Evolutionary conservation across 2,797 vertebrate species (phyloP).

Genomic region (Delichon dasypus): DNA sequence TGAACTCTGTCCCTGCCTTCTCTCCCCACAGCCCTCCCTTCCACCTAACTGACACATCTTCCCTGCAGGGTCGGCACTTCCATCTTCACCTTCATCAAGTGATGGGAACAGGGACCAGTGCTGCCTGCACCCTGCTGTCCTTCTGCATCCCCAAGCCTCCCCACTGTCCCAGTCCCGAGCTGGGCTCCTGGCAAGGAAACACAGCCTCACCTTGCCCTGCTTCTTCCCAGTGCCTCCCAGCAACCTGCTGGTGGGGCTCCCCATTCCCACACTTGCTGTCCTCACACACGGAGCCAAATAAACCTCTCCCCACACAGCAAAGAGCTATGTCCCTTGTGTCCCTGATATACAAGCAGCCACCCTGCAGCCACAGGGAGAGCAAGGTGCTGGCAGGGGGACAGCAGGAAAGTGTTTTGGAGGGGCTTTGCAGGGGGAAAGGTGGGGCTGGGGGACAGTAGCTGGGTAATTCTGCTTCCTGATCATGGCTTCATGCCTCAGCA

Average conservation of each 20-base stretch:
- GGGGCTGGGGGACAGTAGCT: not conserved
- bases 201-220: rapidly evolving
- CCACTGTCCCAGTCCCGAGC: rapidly evolving
- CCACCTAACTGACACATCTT: not conserved
- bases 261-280: not conserved
- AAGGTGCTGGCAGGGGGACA: rapidly evolving
- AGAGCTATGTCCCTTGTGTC: rapidly evolving
- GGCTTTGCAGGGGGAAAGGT: not conserved
- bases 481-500: not conserved
- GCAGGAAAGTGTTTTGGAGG: not conserved
- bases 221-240: not conserved
- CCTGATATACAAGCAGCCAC: not conserved
- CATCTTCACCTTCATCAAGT: not conserved
- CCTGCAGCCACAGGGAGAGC: not conserved
- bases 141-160: not conserved
- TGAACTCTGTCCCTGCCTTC: not conserved
- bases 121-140: not conserved
- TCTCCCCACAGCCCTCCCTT: rapidly evolving
- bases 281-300: not conserved
- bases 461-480: not conserved
- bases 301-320: not conserved
- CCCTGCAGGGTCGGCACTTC: not conserved
- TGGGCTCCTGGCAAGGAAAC: not conserved
- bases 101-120: not conserved
- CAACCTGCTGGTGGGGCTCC: rapidly evolving